These are phyloP conservation scores for Halictus ligatus DNA, from an alignment of 2,888 invertebrate genomes.

Conservation along the genomic window DNA sequence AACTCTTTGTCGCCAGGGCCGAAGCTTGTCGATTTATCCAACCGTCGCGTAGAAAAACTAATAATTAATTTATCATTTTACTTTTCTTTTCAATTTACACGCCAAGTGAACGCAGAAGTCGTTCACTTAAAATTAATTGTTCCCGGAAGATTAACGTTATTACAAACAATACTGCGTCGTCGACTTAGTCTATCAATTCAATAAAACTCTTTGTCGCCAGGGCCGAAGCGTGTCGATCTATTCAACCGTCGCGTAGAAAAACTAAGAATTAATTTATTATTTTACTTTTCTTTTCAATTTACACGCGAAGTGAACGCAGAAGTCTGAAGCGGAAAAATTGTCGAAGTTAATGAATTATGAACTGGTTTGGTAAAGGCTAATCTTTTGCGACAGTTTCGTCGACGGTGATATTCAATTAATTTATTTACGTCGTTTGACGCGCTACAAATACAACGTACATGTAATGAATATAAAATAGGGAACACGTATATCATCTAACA, in stretches of 20 bases:
- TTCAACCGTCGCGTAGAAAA: too few species aligned
- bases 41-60: too few species aligned
- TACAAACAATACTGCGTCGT: neutral
- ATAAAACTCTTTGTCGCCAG: neutral
- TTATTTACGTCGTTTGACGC: conserved; percentile 1
- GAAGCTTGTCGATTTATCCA: too few species aligned
- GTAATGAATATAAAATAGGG: neutral
- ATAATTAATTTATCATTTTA: too few species aligned
- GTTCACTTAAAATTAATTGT: conserved; percentile 89
- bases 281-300: too few species aligned
- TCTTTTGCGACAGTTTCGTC: neutral
- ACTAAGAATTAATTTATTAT: too few species aligned
- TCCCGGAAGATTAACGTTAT: neutral
- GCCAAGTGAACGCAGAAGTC: too few species aligned
- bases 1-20: too few species aligned
- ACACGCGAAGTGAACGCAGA: too few species aligned
- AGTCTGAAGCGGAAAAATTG: neutral
- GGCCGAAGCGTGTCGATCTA: too few species aligned
- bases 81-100: too few species aligned
- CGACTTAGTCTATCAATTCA: neutral
- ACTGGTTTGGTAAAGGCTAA: too few species aligned
- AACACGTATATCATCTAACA: neutral
- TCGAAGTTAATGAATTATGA: neutral
- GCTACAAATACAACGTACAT: neutral
- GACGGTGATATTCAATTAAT: neutral